These are phyloP conservation scores for Nomada lathburiana DNA, from an alignment of 2,888 invertebrate genomes.

Conservation along the genomic window DNA sequence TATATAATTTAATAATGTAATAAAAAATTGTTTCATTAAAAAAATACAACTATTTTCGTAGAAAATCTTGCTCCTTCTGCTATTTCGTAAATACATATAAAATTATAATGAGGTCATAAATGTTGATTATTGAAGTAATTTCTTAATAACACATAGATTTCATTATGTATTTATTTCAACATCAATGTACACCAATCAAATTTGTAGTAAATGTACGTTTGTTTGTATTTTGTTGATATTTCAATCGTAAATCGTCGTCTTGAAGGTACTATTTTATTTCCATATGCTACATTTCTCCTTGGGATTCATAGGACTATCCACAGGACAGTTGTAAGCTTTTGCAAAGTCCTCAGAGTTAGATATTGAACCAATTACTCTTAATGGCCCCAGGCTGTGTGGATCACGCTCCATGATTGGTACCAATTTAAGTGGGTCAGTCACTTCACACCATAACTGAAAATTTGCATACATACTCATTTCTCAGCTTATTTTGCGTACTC, in stretches of 20 bases:
- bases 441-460: conserved; percentile 52
- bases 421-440: rapidly evolving
- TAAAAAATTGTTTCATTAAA: too few relatives aligned
- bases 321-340: conserved; percentile 56
- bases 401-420: background rate
- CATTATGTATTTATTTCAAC: background rate
- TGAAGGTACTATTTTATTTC: conserved; percentile 28
- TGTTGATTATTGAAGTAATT: too few relatives aligned
- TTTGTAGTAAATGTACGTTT: background rate
- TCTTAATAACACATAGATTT: background rate
- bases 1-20: too few relatives aligned
- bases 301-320: conserved; percentile 62
- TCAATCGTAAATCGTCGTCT: background rate
- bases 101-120: too few relatives aligned
- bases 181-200: background rate
- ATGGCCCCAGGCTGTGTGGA: conserved; percentile 23
- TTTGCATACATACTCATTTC: background rate
- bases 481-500: background rate
- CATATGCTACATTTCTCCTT: conserved; percentile 61
- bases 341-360: conserved; percentile 61
- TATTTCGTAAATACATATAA: too few relatives aligned
- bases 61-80: too few relatives aligned
- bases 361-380: conserved; percentile 50
- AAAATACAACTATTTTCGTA: too few relatives aligned
- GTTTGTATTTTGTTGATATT: too few relatives aligned